Conservation (phyloP, 2,113 vertebrate genomes). For the Motacilla alba region DNA sequence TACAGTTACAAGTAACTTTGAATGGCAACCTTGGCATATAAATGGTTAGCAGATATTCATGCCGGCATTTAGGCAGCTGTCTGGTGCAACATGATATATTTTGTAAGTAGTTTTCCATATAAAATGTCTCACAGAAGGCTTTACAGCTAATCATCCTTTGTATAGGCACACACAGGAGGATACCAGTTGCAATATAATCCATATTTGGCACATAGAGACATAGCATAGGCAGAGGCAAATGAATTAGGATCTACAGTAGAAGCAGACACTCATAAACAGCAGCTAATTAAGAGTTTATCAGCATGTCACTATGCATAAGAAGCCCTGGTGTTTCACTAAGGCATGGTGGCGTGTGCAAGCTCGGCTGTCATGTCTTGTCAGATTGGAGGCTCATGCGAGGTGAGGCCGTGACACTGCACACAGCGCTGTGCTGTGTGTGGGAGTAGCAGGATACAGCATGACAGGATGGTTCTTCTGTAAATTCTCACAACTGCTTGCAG, state of each 20-base stretch:
- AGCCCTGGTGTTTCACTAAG: not conserved
- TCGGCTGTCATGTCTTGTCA: not conserved
- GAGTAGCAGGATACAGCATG: not conserved
- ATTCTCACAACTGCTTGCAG: not conserved
- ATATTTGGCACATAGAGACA: not conserved
- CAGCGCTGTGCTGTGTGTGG: not conserved
- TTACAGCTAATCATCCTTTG: slow-evolving; percentile 33
- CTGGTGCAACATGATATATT: not conserved
- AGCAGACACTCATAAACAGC: not conserved
- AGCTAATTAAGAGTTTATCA: slow-evolving; percentile 49
- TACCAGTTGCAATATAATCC: not conserved
- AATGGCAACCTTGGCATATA: not conserved
- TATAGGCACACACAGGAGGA: not conserved
- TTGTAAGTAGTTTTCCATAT: slow-evolving; percentile 1
- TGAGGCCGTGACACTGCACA: not conserved
- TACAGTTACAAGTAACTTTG: slow-evolving; percentile 8
- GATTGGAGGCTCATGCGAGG: not conserved
- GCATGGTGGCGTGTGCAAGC: not conserved
- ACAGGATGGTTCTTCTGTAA: not conserved
- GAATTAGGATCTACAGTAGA: not conserved
- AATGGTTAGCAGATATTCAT: slow-evolving; percentile 16
- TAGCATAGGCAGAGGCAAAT: not conserved
- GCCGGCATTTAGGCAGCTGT: slow-evolving; percentile 25
- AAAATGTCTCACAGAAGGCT: slow-evolving; percentile 31
- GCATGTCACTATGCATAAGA: not conserved